phyloP scores from a whole-genome alignment of 2,113 vertebrate genomes.

The Phaetusa simplex region DNA sequence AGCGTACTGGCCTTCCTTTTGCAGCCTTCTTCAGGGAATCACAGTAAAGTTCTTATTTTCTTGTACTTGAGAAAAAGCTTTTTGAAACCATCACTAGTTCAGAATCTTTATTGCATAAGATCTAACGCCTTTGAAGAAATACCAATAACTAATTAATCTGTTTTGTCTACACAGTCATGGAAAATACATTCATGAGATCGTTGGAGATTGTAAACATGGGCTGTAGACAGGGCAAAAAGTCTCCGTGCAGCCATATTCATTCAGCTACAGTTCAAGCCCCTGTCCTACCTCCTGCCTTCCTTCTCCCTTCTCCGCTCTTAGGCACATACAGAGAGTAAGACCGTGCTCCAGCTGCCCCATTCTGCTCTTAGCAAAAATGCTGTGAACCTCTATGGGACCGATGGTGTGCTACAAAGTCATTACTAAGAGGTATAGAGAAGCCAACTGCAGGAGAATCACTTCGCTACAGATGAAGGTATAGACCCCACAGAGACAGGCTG shows the following conservation, averaged over 20 bases:
- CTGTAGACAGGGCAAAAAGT: neutral
- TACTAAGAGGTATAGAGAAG: neutral
- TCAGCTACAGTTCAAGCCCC: neutral
- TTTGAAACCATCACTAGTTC: neutral
- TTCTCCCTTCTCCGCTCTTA: neutral
- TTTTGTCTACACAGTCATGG: neutral
- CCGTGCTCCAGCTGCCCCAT: neutral
- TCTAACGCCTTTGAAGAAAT: neutral
- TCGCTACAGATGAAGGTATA: neutral
- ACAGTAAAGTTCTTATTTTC: neutral
- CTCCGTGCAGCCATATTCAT: neutral
- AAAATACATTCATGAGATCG: neutral
- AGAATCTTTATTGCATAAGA: neutral
- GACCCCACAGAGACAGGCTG: neutral
- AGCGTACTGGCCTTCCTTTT: neutral
- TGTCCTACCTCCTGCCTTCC: neutral
- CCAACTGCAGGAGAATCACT: neutral
- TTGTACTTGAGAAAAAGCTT: neutral
- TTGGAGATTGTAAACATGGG: neutral
- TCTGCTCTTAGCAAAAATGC: neutral
- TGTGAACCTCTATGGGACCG: neutral
- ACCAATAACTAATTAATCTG: neutral
- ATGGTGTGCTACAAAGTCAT: rapidly evolving
- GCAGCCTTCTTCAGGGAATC: neutral
- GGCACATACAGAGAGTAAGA: neutral